Conservation (phyloP, 2,113 vertebrate genomes). For the Microcebus tavaratra region DNA sequence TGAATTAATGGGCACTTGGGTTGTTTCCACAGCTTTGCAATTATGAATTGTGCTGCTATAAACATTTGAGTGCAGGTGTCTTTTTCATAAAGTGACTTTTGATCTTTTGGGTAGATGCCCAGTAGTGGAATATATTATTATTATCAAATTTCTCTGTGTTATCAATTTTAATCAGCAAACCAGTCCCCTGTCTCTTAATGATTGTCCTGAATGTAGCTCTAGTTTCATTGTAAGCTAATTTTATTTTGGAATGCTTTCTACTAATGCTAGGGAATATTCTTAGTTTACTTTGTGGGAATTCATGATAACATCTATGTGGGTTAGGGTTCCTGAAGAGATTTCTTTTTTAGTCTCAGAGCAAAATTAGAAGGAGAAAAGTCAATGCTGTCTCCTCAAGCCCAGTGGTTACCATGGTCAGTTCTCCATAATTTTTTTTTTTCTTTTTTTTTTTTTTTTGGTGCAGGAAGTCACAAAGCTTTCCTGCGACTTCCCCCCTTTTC, state of each 20-base stretch:
- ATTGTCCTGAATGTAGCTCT: neutral
- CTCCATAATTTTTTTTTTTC: neutral
- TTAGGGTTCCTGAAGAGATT: neutral
- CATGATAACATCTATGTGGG: neutral
- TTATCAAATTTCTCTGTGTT: neutral
- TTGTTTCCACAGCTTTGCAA: too few relatives aligned
- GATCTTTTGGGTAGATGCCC: too few relatives aligned
- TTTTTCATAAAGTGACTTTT: too few relatives aligned
- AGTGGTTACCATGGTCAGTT: neutral
- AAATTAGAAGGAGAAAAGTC: neutral
- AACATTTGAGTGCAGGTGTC: too few relatives aligned
- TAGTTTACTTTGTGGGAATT: neutral
- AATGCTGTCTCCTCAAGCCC: neutral
- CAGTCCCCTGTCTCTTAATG: neutral
- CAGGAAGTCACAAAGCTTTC: neutral
- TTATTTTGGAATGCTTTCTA: slow-evolving; percentile 23
- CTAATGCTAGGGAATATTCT: neutral
- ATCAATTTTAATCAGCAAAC: neutral
- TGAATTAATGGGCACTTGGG: too few relatives aligned
- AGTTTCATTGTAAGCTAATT: neutral
- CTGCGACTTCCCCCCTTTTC: neutral
- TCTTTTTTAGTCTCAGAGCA: neutral
- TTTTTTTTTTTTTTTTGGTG: neutral
- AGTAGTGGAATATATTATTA: neutral
- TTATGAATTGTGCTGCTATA: too few relatives aligned